phyloP scores from a whole-genome alignment of 1,140 invertebrate species.

The Colletes latitarsis region DNA sequence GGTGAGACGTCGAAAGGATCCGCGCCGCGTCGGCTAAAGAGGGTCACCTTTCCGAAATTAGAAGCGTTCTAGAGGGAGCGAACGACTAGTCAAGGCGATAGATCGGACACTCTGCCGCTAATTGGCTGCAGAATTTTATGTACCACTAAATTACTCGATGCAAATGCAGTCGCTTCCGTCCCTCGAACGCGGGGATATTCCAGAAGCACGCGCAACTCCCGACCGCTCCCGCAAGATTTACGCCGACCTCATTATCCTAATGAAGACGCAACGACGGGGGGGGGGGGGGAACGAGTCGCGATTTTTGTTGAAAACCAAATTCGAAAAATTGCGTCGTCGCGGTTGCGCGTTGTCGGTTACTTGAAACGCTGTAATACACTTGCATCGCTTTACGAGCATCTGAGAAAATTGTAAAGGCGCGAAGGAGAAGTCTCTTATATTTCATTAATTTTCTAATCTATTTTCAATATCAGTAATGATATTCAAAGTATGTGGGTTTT shows the following conservation, averaged over 20 bases:
- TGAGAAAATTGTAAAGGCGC: neutral
- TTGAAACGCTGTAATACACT: neutral
- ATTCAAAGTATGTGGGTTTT: too few relatives aligned
- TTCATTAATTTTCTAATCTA: too few relatives aligned
- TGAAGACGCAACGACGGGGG: conserved; percentile 77
- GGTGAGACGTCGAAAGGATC: conserved; percentile 21
- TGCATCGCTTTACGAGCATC: neutral
- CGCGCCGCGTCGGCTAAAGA: neutral
- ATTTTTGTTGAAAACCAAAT: conserved; percentile 71
- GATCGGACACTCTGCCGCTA: conserved; percentile 74
- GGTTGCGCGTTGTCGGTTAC: neutral
- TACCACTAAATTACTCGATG: conserved; percentile 79
- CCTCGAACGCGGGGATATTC: conserved; percentile 44
- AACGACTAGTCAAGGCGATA: conserved; percentile 63
- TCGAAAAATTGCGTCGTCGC: conserved; percentile 38
- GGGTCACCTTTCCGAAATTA: conserved; percentile 52
- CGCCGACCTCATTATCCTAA: conserved; percentile 79
- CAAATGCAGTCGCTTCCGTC: conserved; percentile 74
- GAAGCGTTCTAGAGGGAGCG: conserved; percentile 49
- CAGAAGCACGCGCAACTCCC: conserved; percentile 38
- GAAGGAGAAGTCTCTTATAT: too few relatives aligned
- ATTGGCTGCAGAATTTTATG: conserved; percentile 79
- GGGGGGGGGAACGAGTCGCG: conserved; percentile 63
- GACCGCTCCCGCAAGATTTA: conserved; percentile 73
- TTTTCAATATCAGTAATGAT: too few relatives aligned